Base-by-base conservation (phyloP, 2,797 vertebrate genomes). In the Lerista edwardsae region DNA sequence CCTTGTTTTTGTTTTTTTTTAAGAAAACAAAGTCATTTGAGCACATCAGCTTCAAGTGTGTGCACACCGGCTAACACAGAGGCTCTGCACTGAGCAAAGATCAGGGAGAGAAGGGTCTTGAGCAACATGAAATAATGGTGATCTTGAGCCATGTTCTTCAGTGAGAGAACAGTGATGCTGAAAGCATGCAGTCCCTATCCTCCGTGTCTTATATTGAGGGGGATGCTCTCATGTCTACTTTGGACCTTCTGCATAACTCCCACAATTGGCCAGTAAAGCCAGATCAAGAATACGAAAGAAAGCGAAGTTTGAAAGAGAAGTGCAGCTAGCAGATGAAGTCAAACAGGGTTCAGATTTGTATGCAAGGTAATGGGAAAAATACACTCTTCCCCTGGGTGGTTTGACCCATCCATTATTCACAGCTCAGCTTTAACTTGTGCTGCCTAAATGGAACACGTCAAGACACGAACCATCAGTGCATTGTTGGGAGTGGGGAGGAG, bases 401-500 rank as follows among this genome's bases (percentile, higher is more conserved):
- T 79, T 23, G n/a, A 3, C 65, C 71, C 88, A 86, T 86, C 67
- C 65, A 73, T 79, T 83, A 78, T 83, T 87, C 59, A 77, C 73
- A 44, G 19, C 44, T 65, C 78, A 47, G 34, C 59, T 75, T 82
- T 64, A 61, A 87, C 74, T 9, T 8, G 8, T 69, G 59, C 31
- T 34, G 1, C 75, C 76, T 83, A 57, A 79, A 78, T 59, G 69
- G 80, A 34, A 72, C 1, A 0, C 15, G 9, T 39, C 81, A 55
- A 84, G 64, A 71, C 34, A 51, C 7, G 80, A 89, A 80, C 21
- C 19, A 39, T 15, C 69, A 84, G 19, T 1, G 34, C 74, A 11
- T 57, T 55, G 36, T 76, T 87, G 67, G 10, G 2, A 8, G 82
- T 21, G 23, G 12, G 36, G 47, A 64, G 23, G 11, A 82, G 1